These are phyloP conservation scores for Gonioctena quinquepunctata DNA, from an alignment of 1,140 invertebrate species.

Conservation along the genomic window DNA sequence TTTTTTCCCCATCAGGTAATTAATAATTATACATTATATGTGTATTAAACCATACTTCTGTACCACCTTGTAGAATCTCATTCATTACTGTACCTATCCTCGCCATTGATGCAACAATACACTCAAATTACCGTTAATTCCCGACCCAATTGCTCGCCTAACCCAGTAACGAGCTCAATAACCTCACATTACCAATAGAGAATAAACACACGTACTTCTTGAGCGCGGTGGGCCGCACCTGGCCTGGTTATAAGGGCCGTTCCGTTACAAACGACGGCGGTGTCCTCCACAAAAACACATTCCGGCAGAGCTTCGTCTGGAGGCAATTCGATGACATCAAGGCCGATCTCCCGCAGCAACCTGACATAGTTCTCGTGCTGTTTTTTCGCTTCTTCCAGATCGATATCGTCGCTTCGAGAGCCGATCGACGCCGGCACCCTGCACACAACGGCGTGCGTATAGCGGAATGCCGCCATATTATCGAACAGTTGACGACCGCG, in stretches of 20 bases:
- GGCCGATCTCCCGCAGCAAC: conserved; percentile 78
- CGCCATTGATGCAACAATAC: no score
- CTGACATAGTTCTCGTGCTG: conserved; percentile 82
- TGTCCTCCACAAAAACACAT: conserved; percentile 88
- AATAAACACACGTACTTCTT: conserved; percentile 67
- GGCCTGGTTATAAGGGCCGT: conserved; percentile 86
- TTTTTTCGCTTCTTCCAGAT: conserved; percentile 76
- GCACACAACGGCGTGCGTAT: conserved; percentile 79
- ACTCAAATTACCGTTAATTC: background rate
- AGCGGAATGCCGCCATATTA: conserved; percentile 51
- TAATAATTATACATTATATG: no score
- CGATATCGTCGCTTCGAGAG: conserved; percentile 66
- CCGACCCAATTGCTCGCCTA: conserved; percentile 19
- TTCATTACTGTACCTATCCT: background rate
- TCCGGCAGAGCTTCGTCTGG: conserved; percentile 83
- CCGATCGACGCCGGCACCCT: conserved; percentile 75
- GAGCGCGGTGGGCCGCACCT: conserved; percentile 66
- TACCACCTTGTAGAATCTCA: no score
- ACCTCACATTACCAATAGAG: background rate
- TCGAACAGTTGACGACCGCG: background rate
- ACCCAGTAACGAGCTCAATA: conserved; percentile 23
- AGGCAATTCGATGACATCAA: conserved; percentile 92
- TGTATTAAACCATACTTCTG: no score
- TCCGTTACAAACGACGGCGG: conserved; percentile 89
- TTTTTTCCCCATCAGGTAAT: no score